Conservation (phyloP, 2,888 invertebrate species). For the Junonia oenone region DNA sequence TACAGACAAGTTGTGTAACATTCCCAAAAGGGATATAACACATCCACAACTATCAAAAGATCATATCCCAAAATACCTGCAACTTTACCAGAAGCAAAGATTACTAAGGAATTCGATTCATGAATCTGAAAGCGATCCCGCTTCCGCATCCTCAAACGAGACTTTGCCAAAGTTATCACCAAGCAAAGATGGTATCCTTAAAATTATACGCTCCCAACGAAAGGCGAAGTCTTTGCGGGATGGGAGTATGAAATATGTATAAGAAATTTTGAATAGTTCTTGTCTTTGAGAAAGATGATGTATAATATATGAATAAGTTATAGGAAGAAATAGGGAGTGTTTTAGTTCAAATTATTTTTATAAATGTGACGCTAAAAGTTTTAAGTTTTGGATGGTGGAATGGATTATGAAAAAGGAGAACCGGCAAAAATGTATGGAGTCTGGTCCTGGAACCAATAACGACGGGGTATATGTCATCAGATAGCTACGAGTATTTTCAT, state of each 20-base stretch:
- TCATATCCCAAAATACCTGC: not conserved
- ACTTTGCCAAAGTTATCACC: constrained; percentile 12
- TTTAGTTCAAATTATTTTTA: not conserved
- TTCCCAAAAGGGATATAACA: too few relatives aligned
- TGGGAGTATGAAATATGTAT: constrained; percentile 57
- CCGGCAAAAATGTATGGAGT: too few relatives aligned
- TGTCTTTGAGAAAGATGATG: constrained; percentile 14
- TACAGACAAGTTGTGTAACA: too few relatives aligned
- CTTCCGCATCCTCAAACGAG: constrained; percentile 2
- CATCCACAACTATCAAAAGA: too few relatives aligned
- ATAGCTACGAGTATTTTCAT: too few relatives aligned
- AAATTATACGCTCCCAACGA: constrained; percentile 34
- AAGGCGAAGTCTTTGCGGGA: constrained; percentile 36
- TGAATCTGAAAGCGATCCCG: constrained; percentile 1
- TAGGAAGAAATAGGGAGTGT: not conserved
- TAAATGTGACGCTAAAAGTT: too few relatives aligned
- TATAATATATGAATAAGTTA: not conserved
- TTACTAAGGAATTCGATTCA: not conserved
- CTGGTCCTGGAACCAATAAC: too few relatives aligned
- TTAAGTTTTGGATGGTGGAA: too few relatives aligned
- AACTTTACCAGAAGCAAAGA: not conserved
- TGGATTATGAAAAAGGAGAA: too few relatives aligned
- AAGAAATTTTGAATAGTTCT: constrained; percentile 52
- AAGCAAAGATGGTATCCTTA: constrained; percentile 34
- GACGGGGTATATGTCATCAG: too few relatives aligned